These are phyloP conservation scores for Lophotriccus pileatus DNA, from an alignment of 2,797 vertebrate genomes.

Conservation along the genomic window DNA sequence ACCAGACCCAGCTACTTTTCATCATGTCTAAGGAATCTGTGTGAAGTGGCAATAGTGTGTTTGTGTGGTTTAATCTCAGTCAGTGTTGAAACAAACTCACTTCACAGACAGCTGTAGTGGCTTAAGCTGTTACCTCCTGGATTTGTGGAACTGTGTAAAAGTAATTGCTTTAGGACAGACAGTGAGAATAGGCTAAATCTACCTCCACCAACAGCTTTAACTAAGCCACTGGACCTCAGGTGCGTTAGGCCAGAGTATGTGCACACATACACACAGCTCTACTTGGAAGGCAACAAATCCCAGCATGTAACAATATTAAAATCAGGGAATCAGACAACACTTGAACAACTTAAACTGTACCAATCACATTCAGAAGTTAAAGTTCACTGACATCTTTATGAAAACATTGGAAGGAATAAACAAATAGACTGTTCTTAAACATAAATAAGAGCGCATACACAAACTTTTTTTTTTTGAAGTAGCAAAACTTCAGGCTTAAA, in stretches of 20 bases:
- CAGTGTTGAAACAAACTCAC: background rate
- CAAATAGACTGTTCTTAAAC: background rate
- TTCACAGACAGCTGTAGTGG: background rate
- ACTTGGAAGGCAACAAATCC: background rate
- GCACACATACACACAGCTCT: background rate
- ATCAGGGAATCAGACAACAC: background rate
- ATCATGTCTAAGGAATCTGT: background rate
- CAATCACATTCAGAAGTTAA: background rate
- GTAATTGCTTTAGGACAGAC: background rate
- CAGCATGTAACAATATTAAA: background rate
- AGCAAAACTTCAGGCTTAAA: background rate
- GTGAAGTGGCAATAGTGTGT: background rate
- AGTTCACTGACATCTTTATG: background rate
- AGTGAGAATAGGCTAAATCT: background rate
- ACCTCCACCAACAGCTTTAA: background rate
- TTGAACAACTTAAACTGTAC: background rate
- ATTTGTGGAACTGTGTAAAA: background rate
- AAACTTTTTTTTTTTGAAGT: background rate
- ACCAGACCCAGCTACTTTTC: background rate
- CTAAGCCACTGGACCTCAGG: background rate
- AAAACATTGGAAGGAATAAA: background rate
- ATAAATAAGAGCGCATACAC: background rate
- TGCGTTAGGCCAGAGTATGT: rapidly evolving
- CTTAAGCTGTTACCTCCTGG: background rate
- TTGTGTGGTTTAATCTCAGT: background rate